A percentile compares a stretch with the other conserved stretches of the same genome.
Evolutionary conservation across 2,113 vertebrate species (phyloP).

Genomic region (Porphyrio hochstetteri): DNA sequence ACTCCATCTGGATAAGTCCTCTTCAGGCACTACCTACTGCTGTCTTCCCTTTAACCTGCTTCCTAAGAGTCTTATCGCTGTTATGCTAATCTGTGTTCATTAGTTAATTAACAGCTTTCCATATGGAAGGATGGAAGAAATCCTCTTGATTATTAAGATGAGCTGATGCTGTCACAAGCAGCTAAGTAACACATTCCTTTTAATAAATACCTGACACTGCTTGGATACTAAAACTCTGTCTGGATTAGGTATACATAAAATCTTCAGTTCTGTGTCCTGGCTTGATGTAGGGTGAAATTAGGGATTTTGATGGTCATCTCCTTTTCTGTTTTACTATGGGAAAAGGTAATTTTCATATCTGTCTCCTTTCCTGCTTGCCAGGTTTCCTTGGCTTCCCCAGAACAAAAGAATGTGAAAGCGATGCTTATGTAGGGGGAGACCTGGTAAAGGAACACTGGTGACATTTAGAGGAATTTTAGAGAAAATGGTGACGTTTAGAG

Average conservation of each 20-base stretch:
- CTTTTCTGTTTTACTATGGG: not conserved
- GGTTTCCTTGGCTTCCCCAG: not conserved
- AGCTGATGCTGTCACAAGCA: constrained; percentile 32
- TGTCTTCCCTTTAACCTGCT: too few relatives aligned
- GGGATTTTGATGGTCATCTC: not conserved
- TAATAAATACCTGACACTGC: not conserved
- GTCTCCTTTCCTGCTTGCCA: not conserved
- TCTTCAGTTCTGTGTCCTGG: not conserved
- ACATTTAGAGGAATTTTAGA: not conserved
- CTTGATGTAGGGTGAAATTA: not conserved
- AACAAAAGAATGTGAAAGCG: not conserved
- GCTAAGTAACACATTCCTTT: not conserved
- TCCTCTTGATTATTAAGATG: constrained; percentile 32
- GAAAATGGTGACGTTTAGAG: not conserved
- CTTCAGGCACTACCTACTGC: too few relatives aligned
- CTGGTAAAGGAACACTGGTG: not conserved
- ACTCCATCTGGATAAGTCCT: too few relatives aligned
- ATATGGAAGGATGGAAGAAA: constrained; percentile 21
- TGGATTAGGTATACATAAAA: not conserved
- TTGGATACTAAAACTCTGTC: not conserved
- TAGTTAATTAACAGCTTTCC: constrained; percentile 58
- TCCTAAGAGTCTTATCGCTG: too few relatives aligned
- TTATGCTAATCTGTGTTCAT: constrained; percentile 49
- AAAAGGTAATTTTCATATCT: not conserved
- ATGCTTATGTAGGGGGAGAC: not conserved